Evolutionary conservation across 1,140 invertebrate genomes (phyloP), one percentile per base, ranked within the genome.

Genomic region (Lepidostoma basale): DNA sequence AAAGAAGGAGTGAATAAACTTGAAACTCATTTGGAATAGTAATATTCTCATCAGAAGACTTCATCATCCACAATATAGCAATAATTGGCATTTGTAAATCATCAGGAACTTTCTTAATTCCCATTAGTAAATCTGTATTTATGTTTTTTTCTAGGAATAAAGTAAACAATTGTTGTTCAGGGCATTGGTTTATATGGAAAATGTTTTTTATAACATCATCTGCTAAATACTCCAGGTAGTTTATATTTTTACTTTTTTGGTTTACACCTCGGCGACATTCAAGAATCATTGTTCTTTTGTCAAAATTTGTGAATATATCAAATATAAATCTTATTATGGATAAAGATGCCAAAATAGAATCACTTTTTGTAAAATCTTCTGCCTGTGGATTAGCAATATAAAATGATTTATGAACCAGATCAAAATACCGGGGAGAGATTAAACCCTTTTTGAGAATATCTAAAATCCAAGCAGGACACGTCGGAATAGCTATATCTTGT

Each of bases 321-420:
- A 87, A 93, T 39, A 87, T 85, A 65, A 87, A 84, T 73, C 81
- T 78, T 30, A 94, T 74, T 42, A 95, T 87, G 9, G 87, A 82
- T 47, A 89, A 75, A 28, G 86, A 83, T 68, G 87, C 84, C 16
- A 79, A 67, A 70, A 88, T 87, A n/a, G 88, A 83, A 65, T 89
- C 85, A 5, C 82, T 76, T 22, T 83, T 77, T 3, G 75, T 75
- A 72, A 86, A 85, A 74, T 92, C 85, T 78, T 95, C 93, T 8
- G 93, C 85, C 82, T 94, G 92, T 12, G 88, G 86, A 20, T 82
- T 83, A 67, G 87, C 87, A 68, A 93, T 86, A 73, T 89, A 88
- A 40, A 87, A 80, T 66, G 44, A 59, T 16, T 56, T 49, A 18
- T 64, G 47, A 14, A 58, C 26, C 3, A 69, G 54, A 26, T 74